These are phyloP conservation scores for Habropoda laboriosa DNA, from an alignment of 1,140 invertebrate species.

Conservation along the genomic window DNA sequence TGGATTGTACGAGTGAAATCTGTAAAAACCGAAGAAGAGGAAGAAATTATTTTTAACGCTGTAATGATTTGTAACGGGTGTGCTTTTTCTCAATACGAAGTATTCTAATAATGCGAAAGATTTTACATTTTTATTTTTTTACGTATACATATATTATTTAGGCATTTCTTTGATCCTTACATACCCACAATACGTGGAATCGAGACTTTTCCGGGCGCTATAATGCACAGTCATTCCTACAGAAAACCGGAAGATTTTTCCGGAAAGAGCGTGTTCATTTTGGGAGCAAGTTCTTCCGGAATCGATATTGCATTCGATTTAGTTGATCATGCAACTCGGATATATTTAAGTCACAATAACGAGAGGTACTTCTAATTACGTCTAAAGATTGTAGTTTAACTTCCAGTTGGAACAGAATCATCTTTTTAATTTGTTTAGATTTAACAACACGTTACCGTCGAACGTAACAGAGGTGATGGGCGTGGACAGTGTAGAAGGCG, in stretches of 20 bases:
- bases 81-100: not conserved
- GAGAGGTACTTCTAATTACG: constrained; percentile 57
- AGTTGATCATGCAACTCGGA: constrained; percentile 76
- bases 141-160: constrained; percentile 70
- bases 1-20: constrained; percentile 79
- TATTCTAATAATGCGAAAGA: not conserved
- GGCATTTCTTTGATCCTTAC: constrained; percentile 86
- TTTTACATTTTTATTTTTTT: not conserved
- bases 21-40: constrained; percentile 71
- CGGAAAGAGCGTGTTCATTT: constrained; percentile 84
- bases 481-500: constrained; percentile 64
- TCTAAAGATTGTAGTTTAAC: not conserved
- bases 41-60: constrained; percentile 81
- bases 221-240: constrained; percentile 88
- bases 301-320: constrained; percentile 86
- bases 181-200: constrained; percentile 83
- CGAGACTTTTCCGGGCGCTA: constrained; percentile 83
- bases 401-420: not conserved
- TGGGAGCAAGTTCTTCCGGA: constrained; percentile 87
- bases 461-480: constrained; percentile 69
- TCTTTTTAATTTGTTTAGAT: constrained; percentile 43
- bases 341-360: constrained; percentile 79
- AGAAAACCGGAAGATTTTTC: constrained; percentile 83
- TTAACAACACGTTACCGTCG: constrained; percentile 54
- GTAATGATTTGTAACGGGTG: constrained; percentile 87